Evolutionary conservation across 2,797 vertebrate species (phyloP).

Genomic region (Gouania willdenowi): DNA sequence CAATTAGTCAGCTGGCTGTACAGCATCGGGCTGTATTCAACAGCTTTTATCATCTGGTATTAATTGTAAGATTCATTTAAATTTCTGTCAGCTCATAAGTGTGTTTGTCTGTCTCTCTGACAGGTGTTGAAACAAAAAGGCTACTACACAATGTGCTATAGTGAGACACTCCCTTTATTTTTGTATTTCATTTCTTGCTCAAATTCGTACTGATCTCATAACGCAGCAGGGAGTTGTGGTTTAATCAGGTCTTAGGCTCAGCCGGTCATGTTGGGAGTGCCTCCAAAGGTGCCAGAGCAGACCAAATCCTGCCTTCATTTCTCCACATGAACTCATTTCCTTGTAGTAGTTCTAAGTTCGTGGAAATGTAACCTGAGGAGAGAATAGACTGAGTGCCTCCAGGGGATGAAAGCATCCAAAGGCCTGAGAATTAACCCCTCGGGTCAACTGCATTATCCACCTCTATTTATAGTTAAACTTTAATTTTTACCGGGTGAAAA

Average conservation of each 20-base stretch:
- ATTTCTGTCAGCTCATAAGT: constrained; percentile 36
- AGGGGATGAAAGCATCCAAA: constrained; percentile 78
- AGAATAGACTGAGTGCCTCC: constrained; percentile 53
- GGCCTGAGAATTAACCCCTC: constrained; percentile 77
- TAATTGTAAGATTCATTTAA: constrained; percentile 65
- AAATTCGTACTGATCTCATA: constrained; percentile 58
- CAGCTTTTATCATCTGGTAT: constrained; percentile 73
- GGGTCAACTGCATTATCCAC: constrained; percentile 78
- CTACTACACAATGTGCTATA: constrained; percentile 31
- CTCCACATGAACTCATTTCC: constrained; percentile 84
- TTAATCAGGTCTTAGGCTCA: constrained; percentile 58
- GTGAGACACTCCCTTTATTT: constrained; percentile 12
- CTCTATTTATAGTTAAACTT: constrained; percentile 81
- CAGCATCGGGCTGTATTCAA: constrained; percentile 37
- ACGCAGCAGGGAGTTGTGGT: constrained; percentile 43
- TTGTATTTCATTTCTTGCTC: constrained; percentile 36
- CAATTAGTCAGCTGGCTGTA: constrained; percentile 64
- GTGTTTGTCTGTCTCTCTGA: constrained; percentile 52
- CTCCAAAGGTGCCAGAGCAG: constrained; percentile 69
- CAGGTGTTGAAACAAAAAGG: constrained; percentile 62
- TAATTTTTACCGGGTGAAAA: constrained; percentile 74
- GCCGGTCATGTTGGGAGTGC: constrained; percentile 62
- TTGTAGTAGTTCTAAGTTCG: constrained; percentile 69
- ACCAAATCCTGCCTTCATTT: constrained; percentile 76
- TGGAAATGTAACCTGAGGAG: constrained; percentile 75